A percentile compares a stretch with the other conserved stretches of the same genome.
phyloP scores from a whole-genome alignment of 2,797 vertebrate species.

The Manis javanica region DNA sequence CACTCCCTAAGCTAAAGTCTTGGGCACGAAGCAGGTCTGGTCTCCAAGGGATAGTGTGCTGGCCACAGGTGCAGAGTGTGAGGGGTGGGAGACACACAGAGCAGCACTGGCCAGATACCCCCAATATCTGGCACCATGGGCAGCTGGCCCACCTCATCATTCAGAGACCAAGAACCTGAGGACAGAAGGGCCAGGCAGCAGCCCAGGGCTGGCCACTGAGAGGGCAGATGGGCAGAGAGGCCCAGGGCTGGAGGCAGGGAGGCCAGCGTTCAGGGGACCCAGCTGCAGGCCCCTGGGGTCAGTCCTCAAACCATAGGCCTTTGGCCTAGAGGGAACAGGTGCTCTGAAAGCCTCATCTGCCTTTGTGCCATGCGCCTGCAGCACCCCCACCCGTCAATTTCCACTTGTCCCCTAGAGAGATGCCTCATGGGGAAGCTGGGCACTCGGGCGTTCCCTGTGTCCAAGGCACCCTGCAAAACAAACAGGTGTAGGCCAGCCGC shows the following conservation, averaged over 20 bases:
- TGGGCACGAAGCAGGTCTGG: neutral
- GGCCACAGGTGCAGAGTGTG: rapidly evolving
- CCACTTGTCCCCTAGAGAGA: neutral
- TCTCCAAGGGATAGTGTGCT: neutral
- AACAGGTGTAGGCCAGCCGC: neutral
- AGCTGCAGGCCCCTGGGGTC: neutral
- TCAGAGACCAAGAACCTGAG: neutral
- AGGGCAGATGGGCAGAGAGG: neutral
- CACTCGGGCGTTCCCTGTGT: neutral
- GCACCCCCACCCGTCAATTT: too few species aligned
- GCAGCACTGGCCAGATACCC: too few species aligned
- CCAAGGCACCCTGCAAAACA: neutral
- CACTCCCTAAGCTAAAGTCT: neutral
- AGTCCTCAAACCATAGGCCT: too few species aligned
- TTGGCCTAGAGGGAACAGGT: neutral
- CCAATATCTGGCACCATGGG: neutral
- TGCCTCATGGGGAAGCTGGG: neutral
- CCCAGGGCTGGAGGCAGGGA: neutral
- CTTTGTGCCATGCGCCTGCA: neutral
- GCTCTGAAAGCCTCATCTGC: neutral
- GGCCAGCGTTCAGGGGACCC: neutral
- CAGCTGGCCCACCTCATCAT: neutral
- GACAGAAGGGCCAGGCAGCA: neutral
- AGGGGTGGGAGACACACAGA: neutral
- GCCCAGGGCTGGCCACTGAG: too few species aligned